Evolutionary conservation across 2,888 invertebrate species (phyloP).

Genomic region (Phrixothrix hirtus): DNA sequence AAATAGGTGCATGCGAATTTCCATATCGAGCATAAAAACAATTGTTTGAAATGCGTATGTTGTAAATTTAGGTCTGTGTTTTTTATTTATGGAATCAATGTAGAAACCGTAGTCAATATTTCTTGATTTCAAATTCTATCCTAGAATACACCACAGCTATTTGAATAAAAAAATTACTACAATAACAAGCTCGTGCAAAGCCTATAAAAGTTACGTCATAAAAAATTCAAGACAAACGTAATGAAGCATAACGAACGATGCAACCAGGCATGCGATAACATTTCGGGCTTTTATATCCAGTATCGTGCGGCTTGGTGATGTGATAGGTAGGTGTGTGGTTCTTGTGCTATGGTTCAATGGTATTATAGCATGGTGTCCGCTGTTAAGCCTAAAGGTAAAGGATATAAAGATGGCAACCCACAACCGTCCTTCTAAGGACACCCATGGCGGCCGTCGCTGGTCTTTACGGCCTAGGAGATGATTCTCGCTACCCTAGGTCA

Average conservation of each 20-base stretch:
- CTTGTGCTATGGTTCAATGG: slow-evolving; percentile 14
- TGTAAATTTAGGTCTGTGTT: slow-evolving; percentile 7
- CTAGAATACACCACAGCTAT: slow-evolving; percentile 17
- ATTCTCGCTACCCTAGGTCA: slow-evolving; percentile 60
- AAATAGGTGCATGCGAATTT: slow-evolving; percentile 18
- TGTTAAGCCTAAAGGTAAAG: background rate
- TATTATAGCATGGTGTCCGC: slow-evolving; percentile 14
- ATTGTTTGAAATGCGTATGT: slow-evolving; percentile 1
- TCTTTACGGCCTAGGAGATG: slow-evolving; percentile 78
- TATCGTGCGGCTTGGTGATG: slow-evolving; percentile 20
- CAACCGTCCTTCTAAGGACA: slow-evolving; percentile 29
- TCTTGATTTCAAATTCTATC: background rate
- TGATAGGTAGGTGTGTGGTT: slow-evolving; percentile 13
- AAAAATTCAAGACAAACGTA: slow-evolving; percentile 16
- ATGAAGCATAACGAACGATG: slow-evolving; percentile 16
- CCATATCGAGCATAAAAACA: slow-evolving; percentile 7
- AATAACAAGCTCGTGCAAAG: background rate
- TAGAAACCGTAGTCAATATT: slow-evolving; percentile 3
- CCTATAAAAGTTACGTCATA: slow-evolving; percentile 3
- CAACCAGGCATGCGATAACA: slow-evolving; percentile 16
- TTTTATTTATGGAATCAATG: slow-evolving; percentile 6
- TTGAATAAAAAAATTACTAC: background rate
- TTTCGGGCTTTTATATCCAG: slow-evolving; percentile 10
- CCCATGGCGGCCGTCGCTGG: slow-evolving; percentile 79
- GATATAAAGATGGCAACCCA: slow-evolving; percentile 14